phyloP scores from a whole-genome alignment of 2,113 vertebrate genomes.

The Chaetodon auriga region DNA sequence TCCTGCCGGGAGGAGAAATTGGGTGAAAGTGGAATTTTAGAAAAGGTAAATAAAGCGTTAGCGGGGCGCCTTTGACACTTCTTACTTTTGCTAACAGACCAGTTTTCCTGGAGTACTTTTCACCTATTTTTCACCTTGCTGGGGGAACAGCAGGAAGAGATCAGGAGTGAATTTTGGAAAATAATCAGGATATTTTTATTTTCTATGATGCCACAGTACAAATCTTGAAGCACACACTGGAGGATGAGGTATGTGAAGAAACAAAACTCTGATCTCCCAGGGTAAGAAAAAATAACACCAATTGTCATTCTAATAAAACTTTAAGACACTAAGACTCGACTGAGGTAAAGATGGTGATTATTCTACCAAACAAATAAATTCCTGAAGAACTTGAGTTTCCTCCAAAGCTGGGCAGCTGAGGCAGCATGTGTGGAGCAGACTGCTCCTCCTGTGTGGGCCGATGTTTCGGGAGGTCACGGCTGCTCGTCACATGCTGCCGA shows the following conservation, averaged over 20 bases:
- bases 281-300: no score
- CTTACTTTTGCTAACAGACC: not conserved
- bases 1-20: slow-evolving; percentile 84
- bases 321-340: no score
- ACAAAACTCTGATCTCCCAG: not conserved
- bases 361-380: no score
- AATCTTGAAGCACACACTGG: not conserved
- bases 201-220: no score
- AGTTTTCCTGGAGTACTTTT: not conserved
- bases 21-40: not conserved
- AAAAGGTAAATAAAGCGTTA: not conserved
- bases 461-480: slow-evolving; percentile 5
- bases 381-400: not conserved
- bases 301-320: not conserved
- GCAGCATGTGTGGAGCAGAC: slow-evolving; percentile 24
- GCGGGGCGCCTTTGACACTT: not conserved
- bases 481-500: not conserved
- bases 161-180: no score
- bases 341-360: no score
- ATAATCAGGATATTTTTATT: no score
- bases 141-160: no score
- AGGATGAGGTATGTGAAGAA: not conserved
- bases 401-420: slow-evolving; percentile 10
- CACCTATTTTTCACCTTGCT: not conserved
- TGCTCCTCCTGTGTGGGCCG: slow-evolving; percentile 16